Base-by-base conservation (phyloP, 2,888 invertebrate genomes). In the Agrochola macilenta region DNA sequence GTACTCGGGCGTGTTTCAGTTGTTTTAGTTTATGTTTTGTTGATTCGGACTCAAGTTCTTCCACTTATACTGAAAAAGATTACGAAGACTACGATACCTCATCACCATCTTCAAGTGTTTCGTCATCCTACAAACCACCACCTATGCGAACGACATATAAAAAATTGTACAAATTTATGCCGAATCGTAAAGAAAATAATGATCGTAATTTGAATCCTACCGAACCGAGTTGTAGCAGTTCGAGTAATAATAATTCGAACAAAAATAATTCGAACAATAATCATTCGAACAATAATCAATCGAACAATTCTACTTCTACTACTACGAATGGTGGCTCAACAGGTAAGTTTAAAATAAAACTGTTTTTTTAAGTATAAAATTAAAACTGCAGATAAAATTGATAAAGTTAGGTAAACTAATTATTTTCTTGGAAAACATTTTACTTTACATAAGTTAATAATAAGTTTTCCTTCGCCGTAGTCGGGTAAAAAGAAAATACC, bases 291-390 rank as follows among this genome's bases (percentile, higher is more conserved):
- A 54, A 39, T 20, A 69, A 52, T 20, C 2, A 20, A 5, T 14
- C 1, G 2, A 46, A 71, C 23, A 9, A 57, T 26, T n/a, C 69
- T 35, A 46, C 63, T 20, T 35, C 75, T 4, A 39, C 49, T 12
- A 35, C 74, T 2, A 11, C 72, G 0, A 49, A 35, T 11, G 74
- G 23, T 39, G 74, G 60, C 26, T 1, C 23, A 43, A 76, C 20
- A 2, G 76, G 76, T 76, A 64, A 76, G 76, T 76, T 46, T 39
- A 8, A 73, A 49, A 9, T 73, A 20, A n/a, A n/a, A 72, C 14
- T 14, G 0, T 17, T 23, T 30, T 23, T 46, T 26, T 23, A 2
- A 5, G 57, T 26, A 57, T n/a, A 0, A 26, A 58, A 58, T 14
- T 54, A 14, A 14, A 58, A 58, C 58, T 58, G 5, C 12, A 14